phyloP scores from a whole-genome alignment of 2,888 invertebrate genomes.

The Chymomyza procnemis region DNA sequence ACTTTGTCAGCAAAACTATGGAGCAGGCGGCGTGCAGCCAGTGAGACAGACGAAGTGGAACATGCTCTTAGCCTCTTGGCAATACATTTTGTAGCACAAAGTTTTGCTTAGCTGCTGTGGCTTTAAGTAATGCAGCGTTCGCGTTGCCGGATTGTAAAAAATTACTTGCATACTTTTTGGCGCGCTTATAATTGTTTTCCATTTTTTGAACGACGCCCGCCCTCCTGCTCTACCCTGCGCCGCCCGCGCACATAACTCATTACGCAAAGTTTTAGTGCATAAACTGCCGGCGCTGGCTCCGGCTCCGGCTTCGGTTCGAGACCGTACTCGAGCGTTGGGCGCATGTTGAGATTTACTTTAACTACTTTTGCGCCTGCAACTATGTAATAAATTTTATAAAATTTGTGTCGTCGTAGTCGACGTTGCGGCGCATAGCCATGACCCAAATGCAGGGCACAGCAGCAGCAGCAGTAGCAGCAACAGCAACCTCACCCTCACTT shows the following conservation, averaged over 20 bases:
- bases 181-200: constrained; percentile 63
- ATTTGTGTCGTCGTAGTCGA: constrained; percentile 39
- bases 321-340: constrained; percentile 20
- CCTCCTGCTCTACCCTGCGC: not conserved
- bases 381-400: constrained; percentile 64
- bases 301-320: constrained; percentile 16
- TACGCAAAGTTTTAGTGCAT: constrained; percentile 56
- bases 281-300: constrained; percentile 21
- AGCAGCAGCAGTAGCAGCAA: too few relatives aligned
- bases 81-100: constrained; percentile 16
- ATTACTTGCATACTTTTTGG: constrained; percentile 62
- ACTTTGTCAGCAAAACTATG: constrained; percentile 47
- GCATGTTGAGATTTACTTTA: constrained; percentile 61
- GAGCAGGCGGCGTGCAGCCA: constrained; percentile 11
- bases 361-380: constrained; percentile 62
- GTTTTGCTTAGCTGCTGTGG: constrained; percentile 35
- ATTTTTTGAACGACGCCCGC: constrained; percentile 38
- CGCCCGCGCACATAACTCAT: constrained; percentile 54
- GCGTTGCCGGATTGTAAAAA: constrained; percentile 30
- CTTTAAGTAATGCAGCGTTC: not conserved
- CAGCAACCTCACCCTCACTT: not conserved
- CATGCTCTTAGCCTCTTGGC: not conserved
- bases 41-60: not conserved
- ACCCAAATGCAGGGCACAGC: constrained; percentile 41
- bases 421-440: constrained; percentile 40